Conservation (phyloP, 1,140 invertebrate genomes). For the Anoplolepis gracilipes region DNA sequence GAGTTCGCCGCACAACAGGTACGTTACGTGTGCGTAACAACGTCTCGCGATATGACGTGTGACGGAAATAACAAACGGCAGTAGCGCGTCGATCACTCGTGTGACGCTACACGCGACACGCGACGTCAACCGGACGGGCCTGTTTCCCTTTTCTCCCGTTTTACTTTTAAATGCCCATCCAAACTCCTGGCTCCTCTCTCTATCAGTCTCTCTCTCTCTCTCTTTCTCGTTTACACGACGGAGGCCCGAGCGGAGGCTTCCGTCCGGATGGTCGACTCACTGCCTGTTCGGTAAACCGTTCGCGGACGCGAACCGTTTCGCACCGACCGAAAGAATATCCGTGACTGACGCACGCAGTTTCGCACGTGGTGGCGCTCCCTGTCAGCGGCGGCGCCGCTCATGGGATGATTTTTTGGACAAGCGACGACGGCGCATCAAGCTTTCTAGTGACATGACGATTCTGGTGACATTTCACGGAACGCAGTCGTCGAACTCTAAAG, state of each 20-base stretch:
- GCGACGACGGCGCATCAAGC: not conserved
- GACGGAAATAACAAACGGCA: conserved; percentile 12
- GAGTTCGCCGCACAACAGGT: conserved; percentile 91
- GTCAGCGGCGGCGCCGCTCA: not conserved
- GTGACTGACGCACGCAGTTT: conserved; percentile 39
- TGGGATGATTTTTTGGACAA: conserved; percentile 13
- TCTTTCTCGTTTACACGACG: not conserved
- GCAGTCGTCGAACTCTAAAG: too few species aligned
- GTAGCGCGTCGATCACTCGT: not conserved
- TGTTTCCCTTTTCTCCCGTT: too few species aligned
- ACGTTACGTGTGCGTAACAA: conserved; percentile 71
- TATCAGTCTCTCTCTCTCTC: too few species aligned
- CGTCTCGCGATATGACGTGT: not conserved
- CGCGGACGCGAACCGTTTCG: not conserved
- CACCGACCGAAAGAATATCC: conserved; percentile 32
- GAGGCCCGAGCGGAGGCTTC: not conserved
- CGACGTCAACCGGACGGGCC: not conserved
- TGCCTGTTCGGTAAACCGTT: conserved; percentile 6
- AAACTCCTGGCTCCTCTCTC: not conserved
- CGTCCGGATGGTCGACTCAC: not conserved
- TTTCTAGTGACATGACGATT: not conserved
- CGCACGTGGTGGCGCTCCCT: conserved; percentile 39
- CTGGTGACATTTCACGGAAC: not conserved
- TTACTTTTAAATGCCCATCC: not conserved
- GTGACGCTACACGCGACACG: too few species aligned